phyloP scores from a whole-genome alignment of 1,140 invertebrate genomes.

The Neuroterus valhalla region DNA sequence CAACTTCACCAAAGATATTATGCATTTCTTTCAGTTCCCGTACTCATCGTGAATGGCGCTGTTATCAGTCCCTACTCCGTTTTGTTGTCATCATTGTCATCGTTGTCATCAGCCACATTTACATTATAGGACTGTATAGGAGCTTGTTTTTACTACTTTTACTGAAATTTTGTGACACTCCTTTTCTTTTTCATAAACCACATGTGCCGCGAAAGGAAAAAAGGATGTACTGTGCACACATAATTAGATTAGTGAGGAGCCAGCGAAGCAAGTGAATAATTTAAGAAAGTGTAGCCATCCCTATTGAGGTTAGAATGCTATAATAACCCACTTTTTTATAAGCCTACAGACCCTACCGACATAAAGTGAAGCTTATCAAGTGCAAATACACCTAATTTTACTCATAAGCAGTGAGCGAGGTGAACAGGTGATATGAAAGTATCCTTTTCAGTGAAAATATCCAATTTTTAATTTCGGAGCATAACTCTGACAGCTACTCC shows the following conservation, averaged over 20 bases:
- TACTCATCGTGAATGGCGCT: conserved; percentile 45
- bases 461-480: neutral
- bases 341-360: neutral
- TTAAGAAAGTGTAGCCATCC: conserved; percentile 37
- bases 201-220: conserved; percentile 5
- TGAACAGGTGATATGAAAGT: neutral
- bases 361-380: conserved; percentile 3
- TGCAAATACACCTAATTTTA: neutral
- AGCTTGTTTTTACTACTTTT: conserved; percentile 24
- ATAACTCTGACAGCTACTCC: neutral
- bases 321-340: conserved; percentile 65
- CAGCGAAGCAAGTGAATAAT: conserved; percentile 30
- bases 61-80: conserved; percentile 37
- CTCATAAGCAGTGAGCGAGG: neutral
- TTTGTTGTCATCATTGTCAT: conserved; percentile 50
- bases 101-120: conserved; percentile 51
- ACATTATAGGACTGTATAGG: conserved; percentile 33
- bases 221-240: neutral
- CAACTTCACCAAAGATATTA: too few relatives aligned
- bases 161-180: conserved; percentile 30
- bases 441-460: neutral
- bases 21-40: neutral
- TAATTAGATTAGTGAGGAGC: neutral
- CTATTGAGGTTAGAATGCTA: conserved; percentile 63
- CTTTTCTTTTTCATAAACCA: conserved; percentile 9